Evolutionary conservation across 2,113 vertebrate species (phyloP).

Genomic region (Ailurus styani): DNA sequence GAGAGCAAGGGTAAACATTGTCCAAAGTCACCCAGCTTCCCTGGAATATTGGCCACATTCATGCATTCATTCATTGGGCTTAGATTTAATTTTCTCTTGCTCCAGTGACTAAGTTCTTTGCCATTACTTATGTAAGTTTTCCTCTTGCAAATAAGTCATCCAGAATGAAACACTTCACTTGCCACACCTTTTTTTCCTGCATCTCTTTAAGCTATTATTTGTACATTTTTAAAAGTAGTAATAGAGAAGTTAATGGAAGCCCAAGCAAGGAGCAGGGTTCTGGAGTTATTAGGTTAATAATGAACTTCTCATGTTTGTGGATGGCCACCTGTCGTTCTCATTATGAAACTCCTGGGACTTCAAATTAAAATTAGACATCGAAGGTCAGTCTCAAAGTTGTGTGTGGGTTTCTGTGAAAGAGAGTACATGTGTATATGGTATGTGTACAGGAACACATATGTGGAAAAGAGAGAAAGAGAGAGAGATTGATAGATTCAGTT

Average conservation of each 20-base stretch:
- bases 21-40: not conserved
- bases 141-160: not conserved
- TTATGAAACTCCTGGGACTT: not conserved
- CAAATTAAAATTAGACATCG: not conserved
- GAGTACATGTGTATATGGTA: too few relatives aligned
- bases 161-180: not conserved
- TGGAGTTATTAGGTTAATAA: not conserved
- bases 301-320: not conserved
- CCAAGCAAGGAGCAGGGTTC: not conserved
- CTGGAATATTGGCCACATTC: not conserved
- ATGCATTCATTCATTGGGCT: not conserved
- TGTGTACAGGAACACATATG: not conserved
- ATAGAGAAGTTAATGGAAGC: not conserved
- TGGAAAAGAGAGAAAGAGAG: not conserved
- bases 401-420: not conserved
- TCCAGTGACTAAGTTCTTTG: not conserved
- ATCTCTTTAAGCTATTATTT: not conserved
- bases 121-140: not conserved
- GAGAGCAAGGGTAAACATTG: not conserved
- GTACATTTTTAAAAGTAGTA: not conserved
- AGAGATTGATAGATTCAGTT: not conserved
- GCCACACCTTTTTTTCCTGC: not conserved
- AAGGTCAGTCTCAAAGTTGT: not conserved
- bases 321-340: not conserved
- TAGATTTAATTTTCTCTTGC: not conserved